phyloP scores from a whole-genome alignment of 2,113 vertebrate genomes.

The Scolopax mira region DNA sequence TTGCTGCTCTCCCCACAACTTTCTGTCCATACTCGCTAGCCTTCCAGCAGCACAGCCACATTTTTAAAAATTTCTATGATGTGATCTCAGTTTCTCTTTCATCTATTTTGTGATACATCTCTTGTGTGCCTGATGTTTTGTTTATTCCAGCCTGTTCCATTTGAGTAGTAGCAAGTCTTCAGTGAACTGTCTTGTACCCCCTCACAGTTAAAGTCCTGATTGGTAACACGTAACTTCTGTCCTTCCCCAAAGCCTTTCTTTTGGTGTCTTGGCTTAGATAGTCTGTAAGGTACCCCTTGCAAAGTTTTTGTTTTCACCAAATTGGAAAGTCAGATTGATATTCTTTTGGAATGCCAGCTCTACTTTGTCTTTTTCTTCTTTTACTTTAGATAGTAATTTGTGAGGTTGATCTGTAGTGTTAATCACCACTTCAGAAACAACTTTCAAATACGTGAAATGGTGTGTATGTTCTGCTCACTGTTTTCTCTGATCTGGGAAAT shows the following conservation, averaged over 20 bases:
- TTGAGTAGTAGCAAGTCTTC: neutral
- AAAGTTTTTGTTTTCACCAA: neutral
- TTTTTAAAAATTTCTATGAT: neutral
- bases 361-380: neutral
- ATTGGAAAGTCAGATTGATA: neutral
- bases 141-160: neutral
- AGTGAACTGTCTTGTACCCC: neutral
- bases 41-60: neutral
- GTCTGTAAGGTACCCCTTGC: neutral
- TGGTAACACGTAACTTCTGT: neutral
- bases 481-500: neutral
- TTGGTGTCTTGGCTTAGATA: neutral
- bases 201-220: neutral
- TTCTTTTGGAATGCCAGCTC: neutral
- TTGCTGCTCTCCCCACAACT: neutral
- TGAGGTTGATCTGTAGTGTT: neutral
- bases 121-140: neutral
- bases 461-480: neutral
- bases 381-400: neutral
- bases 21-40: neutral
- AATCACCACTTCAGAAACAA: neutral
- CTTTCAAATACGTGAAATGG: neutral
- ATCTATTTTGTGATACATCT: neutral
- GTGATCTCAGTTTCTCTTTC: neutral
- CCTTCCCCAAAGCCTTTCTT: neutral